Evolutionary conservation across 30 jellyfish, hydroid and myxozoan genomes (phyloP), one percentile per base, ranked within the genome.

Genomic region (Hydractinia symbiolongicarpus): DNA sequence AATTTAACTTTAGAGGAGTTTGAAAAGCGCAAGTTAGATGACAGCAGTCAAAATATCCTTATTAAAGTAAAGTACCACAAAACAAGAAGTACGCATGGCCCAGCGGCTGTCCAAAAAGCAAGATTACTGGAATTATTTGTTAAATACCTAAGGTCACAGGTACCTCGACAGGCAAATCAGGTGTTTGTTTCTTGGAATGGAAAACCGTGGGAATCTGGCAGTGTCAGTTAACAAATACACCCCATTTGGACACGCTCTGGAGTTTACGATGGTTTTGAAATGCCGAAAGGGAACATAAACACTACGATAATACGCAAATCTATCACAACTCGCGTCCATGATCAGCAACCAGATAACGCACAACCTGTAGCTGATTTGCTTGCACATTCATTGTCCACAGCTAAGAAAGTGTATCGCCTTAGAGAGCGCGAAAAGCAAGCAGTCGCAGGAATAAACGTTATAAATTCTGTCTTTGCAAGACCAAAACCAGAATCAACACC

Each of bases 371-470:
- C n/a, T n/a, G 73, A 62, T 62, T 62, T 62, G 9, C 73, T 62
- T 5, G 73, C 8, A 15, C 73, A 62, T 62, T 15, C 50, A 15
- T 9, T 62, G 5, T 15, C 16, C 5, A 62, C 73, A 5, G 73
- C 73, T 62, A 50, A 50, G 16, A 62, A 9, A 50, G 30, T 50
- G 5, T 62, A 62, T 50, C 73, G 73, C 73, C 30, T 62, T 15
- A 40, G 73, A 15, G 73, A 62, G 30, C 73, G 73, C 30, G 50
- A 62, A 62, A 62, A 62, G 73, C 73, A 62, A 62, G 73, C 73
- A 15, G 73, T 62, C 16, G 50, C 30, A 15, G 73, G 73, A 40
- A 62, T 50, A 15, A 62, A 62, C 73, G 73, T 50, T 15, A 62
- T 62, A 62, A 15, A 50, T 50, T 15, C 73, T 7, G 5, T 62